Percentiles rank a stretch among this genome's conserved stretches.
Evolutionary conservation across 2,888 invertebrate genomes (phyloP).

Genomic region (Calameuta pallipes): DNA sequence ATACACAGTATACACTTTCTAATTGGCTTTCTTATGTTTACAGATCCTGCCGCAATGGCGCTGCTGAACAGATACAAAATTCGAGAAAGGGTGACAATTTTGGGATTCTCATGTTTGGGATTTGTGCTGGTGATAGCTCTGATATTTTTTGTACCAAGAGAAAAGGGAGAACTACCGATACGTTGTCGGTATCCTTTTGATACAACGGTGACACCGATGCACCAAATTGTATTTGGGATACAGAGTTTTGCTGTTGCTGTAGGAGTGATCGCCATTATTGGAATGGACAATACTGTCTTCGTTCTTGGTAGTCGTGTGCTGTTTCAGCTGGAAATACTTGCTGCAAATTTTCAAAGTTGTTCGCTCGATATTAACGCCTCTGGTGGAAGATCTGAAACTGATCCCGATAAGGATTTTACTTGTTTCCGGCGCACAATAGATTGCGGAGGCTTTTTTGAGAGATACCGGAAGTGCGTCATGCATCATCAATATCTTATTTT

Average conservation of each 20-base stretch:
- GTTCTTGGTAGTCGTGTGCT: constrained; percentile 38
- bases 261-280: constrained; percentile 41
- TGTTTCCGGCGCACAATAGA: background rate
- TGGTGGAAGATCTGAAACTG: background rate
- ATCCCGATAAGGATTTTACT: background rate
- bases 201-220: constrained; percentile 37
- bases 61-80: constrained; percentile 30
- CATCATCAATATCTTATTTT: constrained; percentile 45
- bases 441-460: background rate
- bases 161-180: constrained; percentile 45
- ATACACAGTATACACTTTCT: background rate
- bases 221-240: constrained; percentile 35
- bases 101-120: constrained; percentile 37
- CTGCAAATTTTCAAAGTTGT: background rate
- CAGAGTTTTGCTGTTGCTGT: constrained; percentile 39
- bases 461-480: constrained; percentile 30
- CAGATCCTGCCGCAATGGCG: constrained; percentile 26
- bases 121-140: constrained; percentile 35
- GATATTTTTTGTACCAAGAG: constrained; percentile 38
- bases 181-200: constrained; percentile 52
- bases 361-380: background rate
- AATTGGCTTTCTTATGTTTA: background rate
- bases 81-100: constrained; percentile 30
- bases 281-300: constrained; percentile 39
- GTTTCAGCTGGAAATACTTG: constrained; percentile 40